Base-by-base conservation (phyloP, 2,888 invertebrate genomes). In the Lamellibrachia satsuma region DNA sequence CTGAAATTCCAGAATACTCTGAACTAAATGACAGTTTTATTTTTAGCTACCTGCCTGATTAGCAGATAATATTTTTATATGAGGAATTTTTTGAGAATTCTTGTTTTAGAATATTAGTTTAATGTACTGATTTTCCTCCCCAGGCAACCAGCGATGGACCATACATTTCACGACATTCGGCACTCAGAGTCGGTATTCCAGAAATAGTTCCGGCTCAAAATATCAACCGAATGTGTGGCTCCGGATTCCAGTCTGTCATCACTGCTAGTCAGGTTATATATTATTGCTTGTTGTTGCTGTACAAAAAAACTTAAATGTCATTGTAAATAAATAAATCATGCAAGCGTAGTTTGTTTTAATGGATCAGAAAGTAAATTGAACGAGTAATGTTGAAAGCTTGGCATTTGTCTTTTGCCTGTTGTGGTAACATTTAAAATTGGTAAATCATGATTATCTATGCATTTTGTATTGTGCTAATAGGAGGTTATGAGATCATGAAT, bases 171-270 rank as follows among this genome's bases (percentile, higher is more conserved):
- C 97, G 99, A 9, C 99, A 99, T 96, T 98, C 98, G n/a, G 97
- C 98, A 0, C 97, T 99, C 39, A 97, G 98, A 95, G 97, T 97
- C 94, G 99, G 99, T 91, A 97, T 99, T 92, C 98, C 99, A 8
- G 97, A 98, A 2, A 92, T 93, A 75, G 97, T 97, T 93, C 99
- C 99, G 1, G 99, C 98, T 0, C 97, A 98, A 2, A 98, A 98
- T 92, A 97, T 99, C 92, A 99, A 99, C 97, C 97, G 99, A 94
- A 97, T 99, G 39, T 99, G 99, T 96, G 99, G 99, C 27, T 99
- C 99, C 57, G 99, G 99, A 1, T 99, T 99, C 97, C 99, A 99
- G 96, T 97, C 99, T 0, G 97, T 99, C 93, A 97, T 99, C 39
- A 98, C 98, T 97, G 98, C 98, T 92, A 98, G 98, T 90, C 99